phyloP scores from a whole-genome alignment of 2,888 invertebrate genomes.

The Saturnia pavonia region DNA sequence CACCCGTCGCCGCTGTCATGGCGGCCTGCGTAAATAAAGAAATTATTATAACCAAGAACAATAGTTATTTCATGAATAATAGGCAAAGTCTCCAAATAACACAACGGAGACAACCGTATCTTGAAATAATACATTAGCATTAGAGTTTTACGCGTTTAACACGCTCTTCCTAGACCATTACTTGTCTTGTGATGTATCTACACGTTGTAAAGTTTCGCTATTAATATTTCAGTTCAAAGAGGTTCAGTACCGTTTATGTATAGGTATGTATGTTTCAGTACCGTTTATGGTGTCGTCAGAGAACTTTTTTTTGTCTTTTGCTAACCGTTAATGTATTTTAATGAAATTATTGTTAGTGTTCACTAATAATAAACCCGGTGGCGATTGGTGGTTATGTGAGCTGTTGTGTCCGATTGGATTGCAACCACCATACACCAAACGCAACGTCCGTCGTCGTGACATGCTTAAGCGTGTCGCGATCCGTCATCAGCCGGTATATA shows the following conservation, averaged over 20 bases:
- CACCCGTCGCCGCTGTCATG: too few species aligned
- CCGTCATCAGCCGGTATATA: too few species aligned
- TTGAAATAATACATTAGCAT: neutral
- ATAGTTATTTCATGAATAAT: neutral
- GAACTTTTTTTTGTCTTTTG: conserved; percentile 24
- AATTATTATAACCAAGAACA: neutral
- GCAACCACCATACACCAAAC: too few species aligned
- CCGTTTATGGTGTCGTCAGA: conserved; percentile 33
- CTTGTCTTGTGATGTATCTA: conserved; percentile 52
- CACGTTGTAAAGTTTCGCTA: conserved; percentile 54
- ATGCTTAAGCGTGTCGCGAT: too few species aligned
- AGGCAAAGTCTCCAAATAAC: conserved; percentile 34
- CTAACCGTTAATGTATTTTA: neutral
- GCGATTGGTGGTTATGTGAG: too few species aligned
- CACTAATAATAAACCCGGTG: too few species aligned
- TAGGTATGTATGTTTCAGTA: too few species aligned
- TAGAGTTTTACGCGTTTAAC: conserved; percentile 47
- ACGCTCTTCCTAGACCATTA: conserved; percentile 50
- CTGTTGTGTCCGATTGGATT: too few species aligned
- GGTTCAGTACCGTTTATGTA: conserved; percentile 41
- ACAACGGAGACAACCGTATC: conserved; percentile 31
- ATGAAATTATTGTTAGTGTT: neutral
- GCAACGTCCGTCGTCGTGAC: too few species aligned
- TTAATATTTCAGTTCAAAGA: conserved; percentile 59
- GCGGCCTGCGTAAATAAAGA: neutral